A percentile compares a stretch with the other conserved stretches of the same genome.
These are phyloP conservation scores for Cichlasoma orientale DNA, from an alignment of 2,797 vertebrate genomes.

Conservation along the genomic window DNA sequence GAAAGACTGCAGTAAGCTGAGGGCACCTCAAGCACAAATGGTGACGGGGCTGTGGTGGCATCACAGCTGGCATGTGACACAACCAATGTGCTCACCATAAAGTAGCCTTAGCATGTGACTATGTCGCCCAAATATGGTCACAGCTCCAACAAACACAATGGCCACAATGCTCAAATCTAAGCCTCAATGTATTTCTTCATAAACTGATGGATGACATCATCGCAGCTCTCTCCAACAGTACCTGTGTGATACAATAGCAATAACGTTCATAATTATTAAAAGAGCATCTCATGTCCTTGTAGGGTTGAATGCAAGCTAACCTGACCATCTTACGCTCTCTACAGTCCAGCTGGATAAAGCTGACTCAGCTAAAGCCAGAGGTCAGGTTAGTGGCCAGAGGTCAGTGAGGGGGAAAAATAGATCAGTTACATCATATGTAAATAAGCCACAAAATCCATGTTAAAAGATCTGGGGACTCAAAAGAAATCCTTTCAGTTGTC, in stretches of 20 bases:
- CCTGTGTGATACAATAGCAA: neutral
- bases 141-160: too few species aligned
- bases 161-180: too few species aligned
- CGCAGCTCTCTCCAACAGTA: too few species aligned
- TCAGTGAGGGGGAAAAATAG: neutral
- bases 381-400: neutral
- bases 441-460: neutral
- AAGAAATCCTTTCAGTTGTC: neutral
- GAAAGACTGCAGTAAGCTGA: neutral
- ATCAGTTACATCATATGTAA: neutral
- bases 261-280: neutral
- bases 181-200: too few species aligned
- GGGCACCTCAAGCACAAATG: neutral
- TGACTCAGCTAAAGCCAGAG: neutral
- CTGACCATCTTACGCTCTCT: neutral
- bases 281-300: neutral
- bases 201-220: too few species aligned
- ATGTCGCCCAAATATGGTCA: too few species aligned
- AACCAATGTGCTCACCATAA: neutral
- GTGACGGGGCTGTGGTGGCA: neutral
- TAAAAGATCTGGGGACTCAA: neutral
- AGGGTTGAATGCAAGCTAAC: slow-evolving; percentile 6
- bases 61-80: neutral
- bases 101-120: too few species aligned
- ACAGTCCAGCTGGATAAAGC: slow-evolving; percentile 1